Conservation (phyloP, 2,113 vertebrate genomes). For the Microtus oregoni region DNA sequence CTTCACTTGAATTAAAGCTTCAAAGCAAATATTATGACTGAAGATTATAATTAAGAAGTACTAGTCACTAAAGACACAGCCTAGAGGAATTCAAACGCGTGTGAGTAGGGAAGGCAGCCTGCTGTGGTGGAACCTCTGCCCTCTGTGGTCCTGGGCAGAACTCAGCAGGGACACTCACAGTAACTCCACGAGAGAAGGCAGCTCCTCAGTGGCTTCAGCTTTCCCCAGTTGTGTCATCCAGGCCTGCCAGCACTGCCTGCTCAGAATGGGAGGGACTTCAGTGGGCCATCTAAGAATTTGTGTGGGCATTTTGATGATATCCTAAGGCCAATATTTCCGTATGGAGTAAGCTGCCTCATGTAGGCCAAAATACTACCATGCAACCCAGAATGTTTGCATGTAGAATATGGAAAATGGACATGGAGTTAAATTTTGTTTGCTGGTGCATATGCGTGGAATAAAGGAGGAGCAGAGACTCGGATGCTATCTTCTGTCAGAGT, state of each 20-base stretch:
- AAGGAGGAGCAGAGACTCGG: background rate
- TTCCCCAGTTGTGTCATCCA: background rate
- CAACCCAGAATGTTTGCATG: slow-evolving; percentile 21
- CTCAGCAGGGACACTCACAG: background rate
- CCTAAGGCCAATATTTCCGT: slow-evolving; percentile 54
- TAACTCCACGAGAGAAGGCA: background rate
- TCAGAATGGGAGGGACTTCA: slow-evolving; percentile 22
- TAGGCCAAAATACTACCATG: slow-evolving; percentile 50
- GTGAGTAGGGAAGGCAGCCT: background rate
- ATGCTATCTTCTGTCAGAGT: background rate
- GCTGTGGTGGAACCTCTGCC: background rate
- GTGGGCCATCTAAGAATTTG: slow-evolving; percentile 1
- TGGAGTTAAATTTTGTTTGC: slow-evolving; percentile 16
- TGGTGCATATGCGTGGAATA: background rate
- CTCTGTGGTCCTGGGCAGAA: slow-evolving; percentile 29
- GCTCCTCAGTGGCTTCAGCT: slow-evolving; percentile 27
- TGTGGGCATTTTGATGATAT: slow-evolving; percentile 64
- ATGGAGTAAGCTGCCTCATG: background rate
- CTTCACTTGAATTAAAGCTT: slow-evolving; percentile 61
- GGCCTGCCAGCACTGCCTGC: background rate
- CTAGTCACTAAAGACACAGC: background rate
- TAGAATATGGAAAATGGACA: slow-evolving; percentile 67
- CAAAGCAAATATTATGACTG: slow-evolving; percentile 70
- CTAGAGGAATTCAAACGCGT: background rate
- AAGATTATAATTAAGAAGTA: slow-evolving; percentile 42